phyloP scores from a whole-genome alignment of 1,140 invertebrate genomes.

The Archivesica marissinica region DNA sequence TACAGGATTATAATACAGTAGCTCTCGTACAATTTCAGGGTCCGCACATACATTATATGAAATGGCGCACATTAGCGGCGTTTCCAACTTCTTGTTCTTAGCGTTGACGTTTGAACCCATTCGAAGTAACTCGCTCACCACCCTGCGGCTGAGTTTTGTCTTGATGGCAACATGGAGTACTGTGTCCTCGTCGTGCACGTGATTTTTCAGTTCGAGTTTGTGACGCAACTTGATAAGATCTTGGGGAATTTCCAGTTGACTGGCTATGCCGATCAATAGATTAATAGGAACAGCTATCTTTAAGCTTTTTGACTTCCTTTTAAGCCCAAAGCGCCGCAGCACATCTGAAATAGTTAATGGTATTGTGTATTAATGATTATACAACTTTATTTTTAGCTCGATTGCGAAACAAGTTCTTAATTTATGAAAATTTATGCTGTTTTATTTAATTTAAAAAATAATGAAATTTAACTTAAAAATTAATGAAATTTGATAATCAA shows the following conservation, averaged over 20 bases:
- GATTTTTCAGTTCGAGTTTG: conserved; percentile 34
- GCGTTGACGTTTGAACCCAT: conserved; percentile 57
- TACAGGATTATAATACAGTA: conserved; percentile 48
- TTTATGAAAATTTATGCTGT: too few species aligned
- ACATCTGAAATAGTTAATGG: conserved; percentile 36
- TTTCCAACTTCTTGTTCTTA: conserved; percentile 47
- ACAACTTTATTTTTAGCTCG: too few species aligned
- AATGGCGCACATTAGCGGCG: conserved; percentile 51
- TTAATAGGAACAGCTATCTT: conserved; percentile 31
- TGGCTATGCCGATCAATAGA: conserved; percentile 45
- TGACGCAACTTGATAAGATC: conserved; percentile 37
- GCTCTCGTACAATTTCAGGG: conserved; percentile 32
- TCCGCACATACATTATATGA: conserved; percentile 1
- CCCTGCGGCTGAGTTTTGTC: conserved; percentile 12
- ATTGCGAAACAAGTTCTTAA: too few species aligned
- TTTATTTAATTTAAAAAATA: too few species aligned
- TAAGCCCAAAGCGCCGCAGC: conserved; percentile 24
- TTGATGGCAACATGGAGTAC: conserved; percentile 51
- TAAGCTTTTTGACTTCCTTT: conserved; percentile 25
- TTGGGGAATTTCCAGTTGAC: neutral
- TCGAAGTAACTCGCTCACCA: conserved; percentile 44
- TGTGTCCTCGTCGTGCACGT: conserved; percentile 39
- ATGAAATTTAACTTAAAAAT: too few species aligned
- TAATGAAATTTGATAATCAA: too few species aligned
- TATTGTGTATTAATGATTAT: too few species aligned